Base-by-base conservation (phyloP, 1,140 invertebrate species). In the Macrobrachium nipponense region DNA sequence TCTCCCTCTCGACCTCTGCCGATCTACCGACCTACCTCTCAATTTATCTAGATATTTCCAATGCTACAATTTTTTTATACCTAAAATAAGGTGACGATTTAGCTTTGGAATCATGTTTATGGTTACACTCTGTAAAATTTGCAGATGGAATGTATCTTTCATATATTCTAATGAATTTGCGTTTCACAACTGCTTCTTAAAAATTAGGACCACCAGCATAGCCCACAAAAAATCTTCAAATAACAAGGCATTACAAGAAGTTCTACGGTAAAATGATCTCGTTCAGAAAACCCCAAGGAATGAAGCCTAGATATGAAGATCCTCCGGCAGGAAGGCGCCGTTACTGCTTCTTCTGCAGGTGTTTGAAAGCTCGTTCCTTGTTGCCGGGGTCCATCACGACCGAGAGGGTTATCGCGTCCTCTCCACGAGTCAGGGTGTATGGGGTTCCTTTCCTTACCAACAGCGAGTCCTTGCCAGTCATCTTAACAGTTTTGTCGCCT, bases 341-440 rank as follows among this genome's bases (percentile, higher is more conserved):
- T 20, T 23, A 61, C 27, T 75, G 18, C 15, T 60, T n/a, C 27
- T 61, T 61, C 20, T 81, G 61, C 23, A 88, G 87, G 66, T 87
- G 80, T 10, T 12, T 60, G 76, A 83, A 89, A 7, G 61, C 88
- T 23, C 88, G 76, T 0, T 68, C 76, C 60, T 89, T 89, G 58
- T 80, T 72, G 23, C 51, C 73, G 15, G 84, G 86, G 27, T 86
- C 84, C 88, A 89, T 89, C 36, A 80, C 75, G 0, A 89, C 72
- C 11, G 68, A 84, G 62, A 89, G 44, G 61, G 75, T 80, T 44
- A 89, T 23, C n/a, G 80, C 79, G 51, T 36, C 85, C 17, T 83
- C 59, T 7, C 59, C 14, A 18, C 80, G 85, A 59, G 51, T 51
- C 85, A 81, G 86, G 7, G 58, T 72, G 84, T 70, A 86, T 27